Percentiles rank a stretch among this genome's conserved stretches.
Conservation (phyloP, 2,888 invertebrate genomes). For the Phyllotreta cruciferae region DNA sequence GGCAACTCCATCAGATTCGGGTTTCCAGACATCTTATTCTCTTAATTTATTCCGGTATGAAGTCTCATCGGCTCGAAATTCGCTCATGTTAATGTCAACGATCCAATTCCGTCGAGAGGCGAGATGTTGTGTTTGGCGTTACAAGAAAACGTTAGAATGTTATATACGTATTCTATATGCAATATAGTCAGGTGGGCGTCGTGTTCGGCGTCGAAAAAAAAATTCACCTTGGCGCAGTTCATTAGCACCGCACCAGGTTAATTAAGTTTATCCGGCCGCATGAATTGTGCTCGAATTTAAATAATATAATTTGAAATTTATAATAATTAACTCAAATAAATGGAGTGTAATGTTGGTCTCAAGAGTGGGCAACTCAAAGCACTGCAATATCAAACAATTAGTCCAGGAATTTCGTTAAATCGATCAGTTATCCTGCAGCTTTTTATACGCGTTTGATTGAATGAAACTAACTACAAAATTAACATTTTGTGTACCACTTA, state of each 20-base stretch:
- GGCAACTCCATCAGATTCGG: conserved; percentile 4
- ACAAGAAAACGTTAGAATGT: conserved; percentile 17
- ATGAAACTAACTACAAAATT: no score
- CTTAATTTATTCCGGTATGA: conserved; percentile 8
- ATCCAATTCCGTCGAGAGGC: conserved; percentile 7
- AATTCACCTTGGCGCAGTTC: conserved; percentile 6
- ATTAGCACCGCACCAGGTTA: conserved; percentile 1
- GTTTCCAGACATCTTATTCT: conserved; percentile 2
- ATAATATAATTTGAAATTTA: not conserved
- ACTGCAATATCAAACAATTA: no score
- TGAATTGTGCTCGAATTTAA: not conserved
- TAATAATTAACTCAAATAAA: no score
- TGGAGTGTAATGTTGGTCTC: no score
- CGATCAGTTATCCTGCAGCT: no score
- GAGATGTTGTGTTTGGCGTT: conserved; percentile 5
- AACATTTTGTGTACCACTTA: conserved; percentile 2
- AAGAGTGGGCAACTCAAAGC: no score
- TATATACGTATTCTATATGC: conserved; percentile 8
- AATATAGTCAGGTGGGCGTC: conserved; percentile 7
- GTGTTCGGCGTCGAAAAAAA: not conserved
- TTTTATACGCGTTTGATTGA: no score
- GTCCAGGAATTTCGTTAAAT: no score
- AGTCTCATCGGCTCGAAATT: conserved; percentile 6
- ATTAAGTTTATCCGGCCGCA: not conserved
- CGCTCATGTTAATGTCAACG: conserved; percentile 14